phyloP scores from a whole-genome alignment of 2,888 invertebrate genomes.

The Lottia gigantea region DNA sequence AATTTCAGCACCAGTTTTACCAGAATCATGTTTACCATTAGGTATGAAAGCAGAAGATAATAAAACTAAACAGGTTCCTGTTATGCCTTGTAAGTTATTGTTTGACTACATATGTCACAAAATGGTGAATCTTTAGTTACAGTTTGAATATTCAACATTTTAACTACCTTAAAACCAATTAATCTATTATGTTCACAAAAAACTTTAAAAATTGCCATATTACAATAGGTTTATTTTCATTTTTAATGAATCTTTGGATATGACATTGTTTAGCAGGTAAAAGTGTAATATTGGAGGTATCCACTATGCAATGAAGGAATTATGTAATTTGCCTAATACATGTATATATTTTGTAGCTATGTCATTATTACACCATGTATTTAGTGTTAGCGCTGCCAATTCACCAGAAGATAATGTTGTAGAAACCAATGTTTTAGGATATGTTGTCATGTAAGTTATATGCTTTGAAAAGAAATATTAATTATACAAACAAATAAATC shows the following conservation, averaged over 20 bases:
- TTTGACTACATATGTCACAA: too few relatives aligned
- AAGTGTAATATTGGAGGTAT: too few relatives aligned
- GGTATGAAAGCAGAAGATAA: conserved; percentile 95
- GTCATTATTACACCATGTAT: conserved; percentile 85
- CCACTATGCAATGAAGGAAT: too few relatives aligned
- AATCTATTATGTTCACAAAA: too few relatives aligned
- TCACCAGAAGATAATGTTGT: conserved; percentile 83
- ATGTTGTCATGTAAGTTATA: conserved; percentile 86
- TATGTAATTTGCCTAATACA: neutral
- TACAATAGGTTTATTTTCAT: too few relatives aligned
- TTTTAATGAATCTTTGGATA: too few relatives aligned
- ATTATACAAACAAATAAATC: too few relatives aligned
- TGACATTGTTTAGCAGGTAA: too few relatives aligned
- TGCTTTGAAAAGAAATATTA: neutral
- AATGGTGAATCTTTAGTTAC: too few relatives aligned
- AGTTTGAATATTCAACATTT: too few relatives aligned
- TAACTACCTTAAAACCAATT: too few relatives aligned
- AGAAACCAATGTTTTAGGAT: conserved; percentile 88
- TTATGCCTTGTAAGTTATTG: conserved; percentile 75
- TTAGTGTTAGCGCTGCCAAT: conserved; percentile 89
- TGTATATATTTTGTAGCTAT: conserved; percentile 64
- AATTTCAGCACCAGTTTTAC: conserved; percentile 81
- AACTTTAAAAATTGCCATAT: too few relatives aligned
- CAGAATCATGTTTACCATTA: conserved; percentile 95
- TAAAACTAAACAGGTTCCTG: conserved; percentile 84